Evolutionary conservation across 1,140 invertebrate genomes (phyloP).

Genomic region (Augochlora pura): DNA sequence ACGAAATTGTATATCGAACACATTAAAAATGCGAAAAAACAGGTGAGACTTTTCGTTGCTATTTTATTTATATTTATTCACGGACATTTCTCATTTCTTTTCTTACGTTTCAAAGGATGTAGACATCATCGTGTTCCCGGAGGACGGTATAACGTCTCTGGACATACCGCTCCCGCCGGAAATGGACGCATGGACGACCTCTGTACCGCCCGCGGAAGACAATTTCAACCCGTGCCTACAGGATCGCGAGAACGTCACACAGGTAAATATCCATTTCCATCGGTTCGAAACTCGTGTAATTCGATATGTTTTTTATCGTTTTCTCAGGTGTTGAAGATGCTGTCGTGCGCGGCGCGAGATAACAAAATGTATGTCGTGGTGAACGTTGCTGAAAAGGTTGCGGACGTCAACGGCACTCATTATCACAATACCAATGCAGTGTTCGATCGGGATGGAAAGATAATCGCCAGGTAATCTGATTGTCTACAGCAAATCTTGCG

Average conservation of each 20-base stretch:
- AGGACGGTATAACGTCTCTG: constrained; percentile 82
- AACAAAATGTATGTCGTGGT: constrained; percentile 84
- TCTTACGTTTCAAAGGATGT: constrained; percentile 79
- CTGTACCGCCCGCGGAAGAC: constrained; percentile 59
- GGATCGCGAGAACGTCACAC: constrained; percentile 26
- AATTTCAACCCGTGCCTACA: constrained; percentile 66
- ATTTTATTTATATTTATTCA: too few species aligned
- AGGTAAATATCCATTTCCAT: constrained; percentile 26
- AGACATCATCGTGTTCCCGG: constrained; percentile 93
- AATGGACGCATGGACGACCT: constrained; percentile 52
- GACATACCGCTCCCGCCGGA: constrained; percentile 23
- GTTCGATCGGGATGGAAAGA: constrained; percentile 83
- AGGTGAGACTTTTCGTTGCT: constrained; percentile 2
- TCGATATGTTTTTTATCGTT: not conserved
- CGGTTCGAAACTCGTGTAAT: too few species aligned
- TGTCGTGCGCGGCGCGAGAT: constrained; percentile 82
- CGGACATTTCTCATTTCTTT: too few species aligned
- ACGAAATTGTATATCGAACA: constrained; percentile 13
- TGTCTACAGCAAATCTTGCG: too few species aligned
- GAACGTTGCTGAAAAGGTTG: constrained; percentile 85
- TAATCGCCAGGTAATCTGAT: constrained; percentile 78
- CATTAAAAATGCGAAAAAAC: constrained; percentile 19
- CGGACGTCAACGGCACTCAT: constrained; percentile 73
- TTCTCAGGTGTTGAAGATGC: constrained; percentile 71
- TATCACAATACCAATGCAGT: constrained; percentile 90